Conservation (phyloP, 2,888 invertebrate species). For the Leucophenga maculata region DNA sequence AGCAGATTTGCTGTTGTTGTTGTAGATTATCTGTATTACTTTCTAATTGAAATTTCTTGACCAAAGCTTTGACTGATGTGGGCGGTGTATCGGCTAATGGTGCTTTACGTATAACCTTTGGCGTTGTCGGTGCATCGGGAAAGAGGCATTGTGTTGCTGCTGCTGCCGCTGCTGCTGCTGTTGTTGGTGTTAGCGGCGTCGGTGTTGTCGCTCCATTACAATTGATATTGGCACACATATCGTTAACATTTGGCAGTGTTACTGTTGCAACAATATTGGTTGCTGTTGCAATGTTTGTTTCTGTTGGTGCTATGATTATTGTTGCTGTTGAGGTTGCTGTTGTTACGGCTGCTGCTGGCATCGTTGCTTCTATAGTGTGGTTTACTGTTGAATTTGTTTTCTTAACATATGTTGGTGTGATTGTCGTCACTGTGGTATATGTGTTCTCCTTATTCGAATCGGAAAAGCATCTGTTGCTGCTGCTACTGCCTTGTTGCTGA, state of each 20-base stretch:
- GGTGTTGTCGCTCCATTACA: slow-evolving; percentile 31
- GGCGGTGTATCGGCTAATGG: slow-evolving; percentile 75
- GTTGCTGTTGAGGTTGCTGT: slow-evolving; percentile 51
- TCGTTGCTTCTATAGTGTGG: slow-evolving; percentile 36
- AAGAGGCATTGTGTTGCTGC: slow-evolving; percentile 70
- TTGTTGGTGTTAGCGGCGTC: slow-evolving; percentile 50
- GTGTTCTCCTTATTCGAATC: slow-evolving; percentile 71
- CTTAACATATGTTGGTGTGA: slow-evolving; percentile 16
- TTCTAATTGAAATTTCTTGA: slow-evolving; percentile 72
- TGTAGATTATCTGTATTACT: slow-evolving; percentile 40
- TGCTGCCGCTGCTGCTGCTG: slow-evolving; percentile 42
- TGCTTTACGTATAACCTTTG: slow-evolving; percentile 78
- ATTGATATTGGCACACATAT: slow-evolving; percentile 28
- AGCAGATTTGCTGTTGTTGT: slow-evolving; percentile 19
- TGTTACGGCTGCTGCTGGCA: slow-evolving; percentile 28
- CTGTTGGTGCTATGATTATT: slow-evolving; percentile 51
- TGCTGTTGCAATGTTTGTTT: slow-evolving; percentile 38
- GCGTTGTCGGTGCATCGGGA: slow-evolving; percentile 79
- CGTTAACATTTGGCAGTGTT: slow-evolving; percentile 34
- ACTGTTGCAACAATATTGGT: slow-evolving; percentile 55
- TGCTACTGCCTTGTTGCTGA: slow-evolving; percentile 35
- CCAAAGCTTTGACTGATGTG: slow-evolving; percentile 71
- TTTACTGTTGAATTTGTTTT: slow-evolving; percentile 7
- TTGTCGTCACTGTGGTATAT: slow-evolving; percentile 51
- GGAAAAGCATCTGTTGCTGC: slow-evolving; percentile 57